Conservation (phyloP, 2,113 vertebrate species). For the Saimiri boliviensis region DNA sequence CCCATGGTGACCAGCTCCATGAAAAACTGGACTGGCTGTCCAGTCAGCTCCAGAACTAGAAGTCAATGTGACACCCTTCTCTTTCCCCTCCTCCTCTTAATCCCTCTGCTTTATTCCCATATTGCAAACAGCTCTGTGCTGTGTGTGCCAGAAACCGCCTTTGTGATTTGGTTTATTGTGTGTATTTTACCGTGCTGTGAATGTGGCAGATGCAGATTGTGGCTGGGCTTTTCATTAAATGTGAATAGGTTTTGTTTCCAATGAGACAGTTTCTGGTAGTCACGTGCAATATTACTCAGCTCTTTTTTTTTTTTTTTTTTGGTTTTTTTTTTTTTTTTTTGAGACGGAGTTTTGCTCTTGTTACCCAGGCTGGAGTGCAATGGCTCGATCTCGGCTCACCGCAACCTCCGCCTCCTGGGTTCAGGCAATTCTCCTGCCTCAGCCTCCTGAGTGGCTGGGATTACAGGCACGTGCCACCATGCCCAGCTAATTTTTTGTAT, state of each 20-base stretch:
- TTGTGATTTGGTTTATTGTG: slow-evolving; percentile 87
- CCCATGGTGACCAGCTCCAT: slow-evolving; percentile 95
- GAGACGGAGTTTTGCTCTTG: too few species aligned
- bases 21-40: slow-evolving; percentile 99
- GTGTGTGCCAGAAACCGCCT: slow-evolving; percentile 91
- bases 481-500: too few species aligned
- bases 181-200: slow-evolving; percentile 86
- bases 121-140: slow-evolving; percentile 90
- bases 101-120: slow-evolving; percentile 88
- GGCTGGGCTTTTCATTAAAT: slow-evolving; percentile 94
- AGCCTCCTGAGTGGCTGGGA: too few species aligned
- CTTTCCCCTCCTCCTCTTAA: slow-evolving; percentile 25
- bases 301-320: slow-evolving; percentile 76
- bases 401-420: too few species aligned
- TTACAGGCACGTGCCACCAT: too few species aligned
- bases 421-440: too few species aligned
- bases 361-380: too few species aligned
- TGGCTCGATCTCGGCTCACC: too few species aligned
- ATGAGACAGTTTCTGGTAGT: slow-evolving; percentile 93
- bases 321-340: too few species aligned
- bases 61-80: slow-evolving; percentile 84
- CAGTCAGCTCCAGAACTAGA: slow-evolving; percentile 94
- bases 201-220: slow-evolving; percentile 87
- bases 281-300: slow-evolving; percentile 92
- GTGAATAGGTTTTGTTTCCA: slow-evolving; percentile 93